phyloP scores from a whole-genome alignment of 2,797 vertebrate species.

The Lithobates sylvaticus region DNA sequence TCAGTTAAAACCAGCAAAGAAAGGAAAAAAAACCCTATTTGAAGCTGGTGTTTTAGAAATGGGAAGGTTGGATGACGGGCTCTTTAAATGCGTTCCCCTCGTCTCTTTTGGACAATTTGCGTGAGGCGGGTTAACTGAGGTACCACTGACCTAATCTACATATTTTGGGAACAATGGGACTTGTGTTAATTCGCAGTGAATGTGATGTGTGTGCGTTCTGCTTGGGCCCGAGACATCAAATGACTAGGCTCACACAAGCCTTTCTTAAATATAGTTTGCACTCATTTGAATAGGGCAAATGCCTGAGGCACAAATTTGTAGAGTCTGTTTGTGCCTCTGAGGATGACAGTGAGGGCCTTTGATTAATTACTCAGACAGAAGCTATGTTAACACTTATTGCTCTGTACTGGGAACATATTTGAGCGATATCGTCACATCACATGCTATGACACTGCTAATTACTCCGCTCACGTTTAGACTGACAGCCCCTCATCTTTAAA shows the following conservation, averaged over 20 bases:
- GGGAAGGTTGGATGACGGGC: slow-evolving; percentile 31
- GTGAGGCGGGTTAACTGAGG: slow-evolving; percentile 52
- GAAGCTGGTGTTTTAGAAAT: neutral
- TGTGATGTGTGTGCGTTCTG: slow-evolving; percentile 52
- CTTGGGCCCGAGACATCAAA: slow-evolving; percentile 56
- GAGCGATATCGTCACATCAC: slow-evolving; percentile 40
- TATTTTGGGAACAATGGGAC: slow-evolving; percentile 54
- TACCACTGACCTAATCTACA: slow-evolving; percentile 62
- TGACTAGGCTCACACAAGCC: slow-evolving; percentile 47
- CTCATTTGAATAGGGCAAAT: slow-evolving; percentile 61
- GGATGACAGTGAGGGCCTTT: slow-evolving; percentile 60
- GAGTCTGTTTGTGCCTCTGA: slow-evolving; percentile 60
- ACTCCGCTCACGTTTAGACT: slow-evolving; percentile 32
- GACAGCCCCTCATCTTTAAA: slow-evolving; percentile 14
- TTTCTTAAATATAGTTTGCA: slow-evolving; percentile 62
- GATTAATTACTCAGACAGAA: slow-evolving; percentile 58
- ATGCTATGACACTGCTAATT: slow-evolving; percentile 44
- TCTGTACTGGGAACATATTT: slow-evolving; percentile 47
- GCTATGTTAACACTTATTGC: slow-evolving; percentile 50
- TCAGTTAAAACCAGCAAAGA: neutral
- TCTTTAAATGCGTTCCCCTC: slow-evolving; percentile 34
- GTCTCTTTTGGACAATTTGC: slow-evolving; percentile 49
- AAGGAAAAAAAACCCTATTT: neutral
- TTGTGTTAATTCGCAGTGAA: slow-evolving; percentile 58
- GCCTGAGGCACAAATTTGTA: slow-evolving; percentile 49